These are phyloP conservation scores for Miltochrista miniata DNA, from an alignment of 2,888 invertebrate species.

Conservation along the genomic window DNA sequence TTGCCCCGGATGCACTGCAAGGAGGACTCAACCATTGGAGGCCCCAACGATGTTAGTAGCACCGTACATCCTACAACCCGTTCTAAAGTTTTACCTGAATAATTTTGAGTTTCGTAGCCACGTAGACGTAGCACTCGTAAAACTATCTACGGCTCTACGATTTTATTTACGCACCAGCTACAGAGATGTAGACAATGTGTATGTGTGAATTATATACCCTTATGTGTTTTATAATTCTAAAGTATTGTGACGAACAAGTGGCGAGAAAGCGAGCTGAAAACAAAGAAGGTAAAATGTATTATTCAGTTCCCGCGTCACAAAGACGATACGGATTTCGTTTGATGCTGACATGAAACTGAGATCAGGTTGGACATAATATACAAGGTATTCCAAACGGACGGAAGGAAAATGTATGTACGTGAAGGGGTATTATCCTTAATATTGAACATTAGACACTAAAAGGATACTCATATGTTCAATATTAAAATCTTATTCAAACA, in stretches of 20 bases:
- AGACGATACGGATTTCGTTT: constrained; percentile 59
- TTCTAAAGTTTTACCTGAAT: too few species aligned
- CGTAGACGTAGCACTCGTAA: constrained; percentile 4
- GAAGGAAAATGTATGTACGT: too few species aligned
- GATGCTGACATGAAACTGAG: constrained; percentile 50
- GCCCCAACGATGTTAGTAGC: too few species aligned
- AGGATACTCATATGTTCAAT: too few species aligned
- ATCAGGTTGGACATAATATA: constrained; percentile 30
- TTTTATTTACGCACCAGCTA: not conserved
- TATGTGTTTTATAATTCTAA: constrained; percentile 21
- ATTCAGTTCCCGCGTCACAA: constrained; percentile 58
- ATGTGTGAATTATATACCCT: not conserved
- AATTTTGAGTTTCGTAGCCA: constrained; percentile 1
- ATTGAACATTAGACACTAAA: too few species aligned
- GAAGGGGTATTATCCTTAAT: too few species aligned
- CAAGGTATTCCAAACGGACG: too few species aligned
- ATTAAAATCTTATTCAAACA: too few species aligned
- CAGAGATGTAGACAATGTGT: not conserved
- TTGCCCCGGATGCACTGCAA: too few species aligned
- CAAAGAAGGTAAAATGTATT: constrained; percentile 70
- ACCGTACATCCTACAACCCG: too few species aligned
- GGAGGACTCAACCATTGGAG: too few species aligned
- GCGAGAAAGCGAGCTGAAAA: constrained; percentile 41
- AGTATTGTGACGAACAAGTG: constrained; percentile 32
- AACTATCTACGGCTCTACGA: not conserved